Conservation (phyloP, 2,888 invertebrate species). For the Polydrusus cervinus region DNA sequence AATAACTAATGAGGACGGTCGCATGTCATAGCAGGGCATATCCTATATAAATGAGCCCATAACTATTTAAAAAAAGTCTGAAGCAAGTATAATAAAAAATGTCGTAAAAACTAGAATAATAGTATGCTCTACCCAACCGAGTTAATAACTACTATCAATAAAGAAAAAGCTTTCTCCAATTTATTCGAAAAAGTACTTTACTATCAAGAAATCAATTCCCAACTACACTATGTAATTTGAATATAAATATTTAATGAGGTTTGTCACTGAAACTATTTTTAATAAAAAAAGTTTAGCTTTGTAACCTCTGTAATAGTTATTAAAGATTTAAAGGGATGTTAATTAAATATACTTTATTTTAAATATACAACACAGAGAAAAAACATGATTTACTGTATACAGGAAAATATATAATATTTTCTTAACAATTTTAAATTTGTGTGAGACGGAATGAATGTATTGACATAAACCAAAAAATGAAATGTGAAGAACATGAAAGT, state of each 20-base stretch:
- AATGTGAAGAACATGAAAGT: no score
- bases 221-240: slow-evolving; percentile 1
- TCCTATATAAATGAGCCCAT: neutral
- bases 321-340: no score
- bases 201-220: slow-evolving; percentile 11
- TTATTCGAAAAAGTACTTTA: slow-evolving; percentile 5
- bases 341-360: no score
- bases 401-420: no score
- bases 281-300: neutral
- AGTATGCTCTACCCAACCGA: neutral
- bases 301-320: neutral
- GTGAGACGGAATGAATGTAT: no score
- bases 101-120: slow-evolving; percentile 11
- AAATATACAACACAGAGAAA: no score
- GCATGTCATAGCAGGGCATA: neutral
- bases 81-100: neutral
- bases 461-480: no score
- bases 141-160: slow-evolving; percentile 10
- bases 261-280: slow-evolving; percentile 11
- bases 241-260: slow-evolving; percentile 3
- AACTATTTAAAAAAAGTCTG: neutral
- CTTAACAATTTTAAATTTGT: no score
- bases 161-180: slow-evolving; percentile 17
- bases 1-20: neutral
- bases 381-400: no score